A percentile compares a stretch with the other conserved stretches of the same genome.
These are phyloP conservation scores for Hyalella azteca DNA, from an alignment of 2,888 invertebrate genomes.

Conservation along the genomic window DNA sequence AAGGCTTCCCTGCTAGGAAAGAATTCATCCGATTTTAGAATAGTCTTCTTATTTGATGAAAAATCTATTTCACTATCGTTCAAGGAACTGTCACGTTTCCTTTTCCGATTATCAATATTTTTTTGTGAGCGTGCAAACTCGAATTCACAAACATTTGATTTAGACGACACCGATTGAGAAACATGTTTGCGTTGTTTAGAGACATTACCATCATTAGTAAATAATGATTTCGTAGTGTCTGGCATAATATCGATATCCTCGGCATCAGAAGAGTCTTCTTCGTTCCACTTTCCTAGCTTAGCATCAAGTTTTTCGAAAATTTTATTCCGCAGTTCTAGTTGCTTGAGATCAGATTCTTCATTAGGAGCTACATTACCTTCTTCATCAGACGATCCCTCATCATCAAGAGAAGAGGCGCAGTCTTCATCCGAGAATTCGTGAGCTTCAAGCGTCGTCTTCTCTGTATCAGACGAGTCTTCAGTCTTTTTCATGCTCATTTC, in stretches of 20 bases:
- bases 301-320: conserved; percentile 13
- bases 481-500: not conserved
- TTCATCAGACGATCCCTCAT: not conserved
- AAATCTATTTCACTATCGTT: too few relatives aligned
- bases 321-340: not conserved
- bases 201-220: not conserved
- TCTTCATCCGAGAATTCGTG: not conserved
- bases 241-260: not conserved
- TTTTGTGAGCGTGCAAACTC: not conserved
- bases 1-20: too few relatives aligned
- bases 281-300: not conserved
- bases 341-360: conserved; percentile 1
- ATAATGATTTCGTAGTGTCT: not conserved
- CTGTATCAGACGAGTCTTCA: not conserved
- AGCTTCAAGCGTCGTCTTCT: too few relatives aligned
- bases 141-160: too few relatives aligned
- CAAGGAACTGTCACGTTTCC: too few relatives aligned
- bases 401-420: not conserved
- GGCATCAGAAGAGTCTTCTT: not conserved
- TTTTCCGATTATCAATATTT: not conserved
- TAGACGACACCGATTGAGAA: not conserved
- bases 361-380: not conserved
- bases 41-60: too few relatives aligned
- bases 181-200: too few relatives aligned
- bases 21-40: too few relatives aligned